Evolutionary conservation across 1,140 invertebrate species (phyloP).

Genomic region (Thaumetopoea pityocampa): DNA sequence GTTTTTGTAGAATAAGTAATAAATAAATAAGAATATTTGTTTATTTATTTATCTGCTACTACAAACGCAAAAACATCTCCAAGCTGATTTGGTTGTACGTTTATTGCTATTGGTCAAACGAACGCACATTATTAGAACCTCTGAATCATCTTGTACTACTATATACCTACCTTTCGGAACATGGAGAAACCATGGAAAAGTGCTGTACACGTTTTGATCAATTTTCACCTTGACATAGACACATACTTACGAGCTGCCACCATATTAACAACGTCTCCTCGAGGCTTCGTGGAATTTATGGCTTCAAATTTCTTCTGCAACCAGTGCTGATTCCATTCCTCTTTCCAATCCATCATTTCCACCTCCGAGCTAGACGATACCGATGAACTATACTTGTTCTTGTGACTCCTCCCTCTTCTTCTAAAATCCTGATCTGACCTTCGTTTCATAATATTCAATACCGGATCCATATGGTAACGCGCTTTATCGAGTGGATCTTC

Average conservation of each 20-base stretch:
- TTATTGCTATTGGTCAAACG: no score
- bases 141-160: no score
- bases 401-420: background rate
- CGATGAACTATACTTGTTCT: constrained; percentile 5
- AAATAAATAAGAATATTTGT: no score
- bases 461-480: constrained; percentile 25
- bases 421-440: background rate
- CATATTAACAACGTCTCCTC: constrained; percentile 55
- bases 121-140: no score
- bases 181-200: no score
- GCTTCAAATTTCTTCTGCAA: constrained; percentile 53
- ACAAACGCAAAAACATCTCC: no score
- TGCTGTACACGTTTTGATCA: no score
- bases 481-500: constrained; percentile 7
- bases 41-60: no score
- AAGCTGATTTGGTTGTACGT: no score
- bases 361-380: constrained; percentile 40
- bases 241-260: constrained; percentile 49
- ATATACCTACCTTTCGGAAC: no score
- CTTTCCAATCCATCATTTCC: constrained; percentile 44
- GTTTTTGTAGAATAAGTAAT: no score
- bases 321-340: constrained; percentile 50
- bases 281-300: constrained; percentile 31
- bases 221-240: no score
- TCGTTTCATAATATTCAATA: constrained; percentile 25